These are phyloP conservation scores for Podocnemis expansa DNA, from an alignment of 2,113 vertebrate species.

Conservation along the genomic window DNA sequence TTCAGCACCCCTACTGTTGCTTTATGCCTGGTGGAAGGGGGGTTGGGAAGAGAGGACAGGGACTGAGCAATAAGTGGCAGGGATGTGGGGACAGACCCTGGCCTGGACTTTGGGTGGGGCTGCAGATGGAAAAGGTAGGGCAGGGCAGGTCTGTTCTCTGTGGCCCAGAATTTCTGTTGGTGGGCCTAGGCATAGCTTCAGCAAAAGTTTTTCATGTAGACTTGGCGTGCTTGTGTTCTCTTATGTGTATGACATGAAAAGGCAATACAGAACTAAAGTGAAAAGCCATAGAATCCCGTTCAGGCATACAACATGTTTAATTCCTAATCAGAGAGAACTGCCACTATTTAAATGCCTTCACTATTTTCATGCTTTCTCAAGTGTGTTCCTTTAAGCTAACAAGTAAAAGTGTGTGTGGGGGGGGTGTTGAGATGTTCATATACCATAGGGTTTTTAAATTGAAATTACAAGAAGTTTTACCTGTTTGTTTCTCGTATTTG, in stretches of 20 bases:
- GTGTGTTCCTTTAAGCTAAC: not conserved
- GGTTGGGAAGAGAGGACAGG: no score
- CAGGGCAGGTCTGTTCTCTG: no score
- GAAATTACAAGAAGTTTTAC: not conserved
- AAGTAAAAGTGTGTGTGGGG: not conserved
- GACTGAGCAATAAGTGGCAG: no score
- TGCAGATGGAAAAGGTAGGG: no score
- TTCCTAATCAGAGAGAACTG: accelerated
- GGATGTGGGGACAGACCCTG: no score
- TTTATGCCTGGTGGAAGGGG: no score
- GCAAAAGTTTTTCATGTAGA: not conserved
- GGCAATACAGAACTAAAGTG: not conserved
- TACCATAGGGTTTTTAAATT: not conserved
- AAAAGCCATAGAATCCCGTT: not conserved
- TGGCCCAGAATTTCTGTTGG: no score
- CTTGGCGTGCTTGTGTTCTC: not conserved
- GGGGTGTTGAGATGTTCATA: not conserved
- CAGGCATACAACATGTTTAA: accelerated
- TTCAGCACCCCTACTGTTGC: no score
- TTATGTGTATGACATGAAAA: not conserved
- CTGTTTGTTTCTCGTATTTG: not conserved
- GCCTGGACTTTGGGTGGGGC: no score
- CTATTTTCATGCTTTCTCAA: not conserved
- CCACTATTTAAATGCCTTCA: not conserved
- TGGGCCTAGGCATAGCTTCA: not conserved